Evolutionary conservation across 2,113 vertebrate genomes (phyloP), one percentile per base, ranked within the genome.

Genomic region (Sceloporus undulatus): DNA sequence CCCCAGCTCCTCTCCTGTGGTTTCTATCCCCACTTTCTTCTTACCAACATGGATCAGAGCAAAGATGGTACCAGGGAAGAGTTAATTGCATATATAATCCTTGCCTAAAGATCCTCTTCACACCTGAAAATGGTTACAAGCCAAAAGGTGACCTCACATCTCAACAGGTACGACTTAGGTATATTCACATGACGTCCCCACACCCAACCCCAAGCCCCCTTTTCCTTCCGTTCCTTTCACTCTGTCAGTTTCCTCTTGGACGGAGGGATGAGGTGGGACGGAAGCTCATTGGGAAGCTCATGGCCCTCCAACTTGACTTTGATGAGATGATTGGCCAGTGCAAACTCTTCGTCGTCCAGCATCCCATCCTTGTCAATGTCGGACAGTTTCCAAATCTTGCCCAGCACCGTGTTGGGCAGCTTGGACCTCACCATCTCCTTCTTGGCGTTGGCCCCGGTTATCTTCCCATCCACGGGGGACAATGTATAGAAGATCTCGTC

Each of bases 401-500:
- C 99, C 90, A 99, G 97, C 40, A 99, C 98, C 0, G 98, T 99
- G 90, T 99, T 99, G 91, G 99, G 99, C 90, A 99, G 97, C 95
- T 99, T 99, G 83, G 99, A 99, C 95, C 98, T 98, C 42, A 99
- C 98, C 99, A 99, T 99, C 95, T 99, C 99, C 95, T 92, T 98
- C 96, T 99, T 99, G 83, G 98, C 99, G 0, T 99, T 99, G 94
- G 99, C 99, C 0, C 99, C 99, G 0, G 98, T 99, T 93, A 99
- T 98, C 96, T 99, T 99, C 68, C 98, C 99, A 0, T 99, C 98
- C 14, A 99, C 97, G 0, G 99, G 99, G 0, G 98, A 99, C 84
- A 99, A 96, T 0, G 98, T 99, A 95, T 98, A 99, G 97, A 99
- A 99, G 93, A 99, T 99, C 95, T 99, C 99, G 0, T 99, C 99